phyloP scores from a whole-genome alignment of 2,888 invertebrate genomes.

The Falcaria lacertinaria region DNA sequence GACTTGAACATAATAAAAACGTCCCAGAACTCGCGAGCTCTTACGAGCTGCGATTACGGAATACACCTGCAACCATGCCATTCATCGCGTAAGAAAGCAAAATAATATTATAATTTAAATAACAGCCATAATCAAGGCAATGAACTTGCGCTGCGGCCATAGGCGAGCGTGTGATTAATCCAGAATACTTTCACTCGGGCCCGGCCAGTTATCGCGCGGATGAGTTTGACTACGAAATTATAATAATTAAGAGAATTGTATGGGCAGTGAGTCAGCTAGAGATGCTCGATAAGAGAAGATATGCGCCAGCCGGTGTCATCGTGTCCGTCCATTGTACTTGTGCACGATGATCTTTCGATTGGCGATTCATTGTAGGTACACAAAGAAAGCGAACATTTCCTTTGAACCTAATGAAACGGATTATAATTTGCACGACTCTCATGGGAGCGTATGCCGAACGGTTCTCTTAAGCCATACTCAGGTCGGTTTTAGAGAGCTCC shows the following conservation, averaged over 20 bases:
- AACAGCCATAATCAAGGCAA: conserved; percentile 74
- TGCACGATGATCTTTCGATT: conserved; percentile 65
- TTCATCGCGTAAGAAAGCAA: conserved; percentile 53
- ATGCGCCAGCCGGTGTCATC: conserved; percentile 54
- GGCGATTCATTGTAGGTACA: conserved; percentile 39
- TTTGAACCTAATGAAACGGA: conserved; percentile 61
- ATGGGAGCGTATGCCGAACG: conserved; percentile 41
- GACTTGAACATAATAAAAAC: too few species aligned
- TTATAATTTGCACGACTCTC: conserved; percentile 59
- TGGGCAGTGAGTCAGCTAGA: conserved; percentile 63
- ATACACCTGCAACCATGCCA: conserved; percentile 44
- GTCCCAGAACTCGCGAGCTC: too few species aligned
- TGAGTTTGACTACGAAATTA: conserved; percentile 65
- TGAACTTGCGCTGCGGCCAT: conserved; percentile 64
- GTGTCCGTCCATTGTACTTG: conserved; percentile 54
- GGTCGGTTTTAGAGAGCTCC: conserved; percentile 34
- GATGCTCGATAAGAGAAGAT: conserved; percentile 65
- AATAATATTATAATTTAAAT: conserved; percentile 64
- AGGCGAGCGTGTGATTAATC: conserved; percentile 61
- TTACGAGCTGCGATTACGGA: conserved; percentile 47
- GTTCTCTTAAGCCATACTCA: conserved; percentile 31
- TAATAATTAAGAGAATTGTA: conserved; percentile 72
- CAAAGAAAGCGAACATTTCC: conserved; percentile 64
- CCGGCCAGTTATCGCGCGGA: conserved; percentile 49
- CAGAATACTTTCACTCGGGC: conserved; percentile 72